Conservation (phyloP, 1,140 invertebrate species). For the Cotesia typhae region DNA sequence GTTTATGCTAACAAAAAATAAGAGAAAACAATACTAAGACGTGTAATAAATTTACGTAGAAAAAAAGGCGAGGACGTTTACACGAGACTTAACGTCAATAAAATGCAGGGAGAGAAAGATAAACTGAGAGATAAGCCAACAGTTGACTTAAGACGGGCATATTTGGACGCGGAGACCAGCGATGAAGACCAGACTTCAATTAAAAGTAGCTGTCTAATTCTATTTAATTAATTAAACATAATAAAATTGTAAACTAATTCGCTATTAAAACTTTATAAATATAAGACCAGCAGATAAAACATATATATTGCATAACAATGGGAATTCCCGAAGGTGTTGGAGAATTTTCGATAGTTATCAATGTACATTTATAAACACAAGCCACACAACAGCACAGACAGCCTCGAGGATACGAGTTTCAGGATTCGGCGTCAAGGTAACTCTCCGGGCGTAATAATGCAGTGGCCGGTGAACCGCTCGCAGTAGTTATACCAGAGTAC, state of each 20-base stretch:
- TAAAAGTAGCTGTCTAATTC: too few species aligned
- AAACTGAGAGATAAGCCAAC: constrained; percentile 17
- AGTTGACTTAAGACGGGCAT: constrained; percentile 48
- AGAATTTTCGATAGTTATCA: constrained; percentile 5
- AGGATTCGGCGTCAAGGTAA: constrained; percentile 30
- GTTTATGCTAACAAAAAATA: background rate
- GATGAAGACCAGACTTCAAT: constrained; percentile 48
- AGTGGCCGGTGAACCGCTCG: constrained; percentile 24
- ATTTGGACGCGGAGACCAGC: constrained; percentile 59
- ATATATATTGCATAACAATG: too few species aligned
- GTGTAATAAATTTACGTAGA: background rate
- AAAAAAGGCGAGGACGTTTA: background rate
- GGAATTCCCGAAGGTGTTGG: background rate
- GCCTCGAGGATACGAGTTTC: constrained; percentile 12
- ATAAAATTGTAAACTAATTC: too few species aligned
- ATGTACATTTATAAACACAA: too few species aligned
- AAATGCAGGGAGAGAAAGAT: constrained; percentile 21
- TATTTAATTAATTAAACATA: too few species aligned
- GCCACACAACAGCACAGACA: background rate
- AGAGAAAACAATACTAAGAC: background rate
- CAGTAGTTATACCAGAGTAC: constrained; percentile 23
- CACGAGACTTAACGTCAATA: constrained; percentile 3
- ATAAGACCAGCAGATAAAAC: too few species aligned
- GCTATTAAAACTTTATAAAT: too few species aligned
- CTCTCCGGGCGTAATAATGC: constrained; percentile 45